A percentile compares a stretch with the other conserved stretches of the same genome.
Conservation (phyloP, 2,888 invertebrate species). For the Stenchaetothrips biformis region DNA sequence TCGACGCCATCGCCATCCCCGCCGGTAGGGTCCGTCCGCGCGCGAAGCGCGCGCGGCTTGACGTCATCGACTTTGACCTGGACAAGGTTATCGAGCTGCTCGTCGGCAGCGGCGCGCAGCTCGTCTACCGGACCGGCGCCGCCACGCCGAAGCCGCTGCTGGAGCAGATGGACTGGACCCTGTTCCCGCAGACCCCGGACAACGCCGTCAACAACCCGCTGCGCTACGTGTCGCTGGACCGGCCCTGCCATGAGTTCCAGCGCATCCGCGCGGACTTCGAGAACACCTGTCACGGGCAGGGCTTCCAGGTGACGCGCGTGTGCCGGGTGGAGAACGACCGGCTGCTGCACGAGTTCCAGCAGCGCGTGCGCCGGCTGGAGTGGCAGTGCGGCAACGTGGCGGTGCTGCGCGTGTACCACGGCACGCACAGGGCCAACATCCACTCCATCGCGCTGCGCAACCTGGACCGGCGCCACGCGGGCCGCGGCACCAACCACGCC, state of each 20-base stretch:
- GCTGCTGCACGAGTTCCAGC: neutral
- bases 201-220: neutral
- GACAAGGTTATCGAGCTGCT: neutral
- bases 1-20: neutral
- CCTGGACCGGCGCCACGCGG: neutral
- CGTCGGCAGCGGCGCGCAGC: neutral
- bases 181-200: neutral
- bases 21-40: neutral
- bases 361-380: neutral
- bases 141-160: neutral
- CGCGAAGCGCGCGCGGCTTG: neutral
- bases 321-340: neutral
- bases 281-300: neutral
- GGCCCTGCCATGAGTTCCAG: neutral
- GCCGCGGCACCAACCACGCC: neutral
- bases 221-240: neutral
- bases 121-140: neutral
- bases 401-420: neutral
- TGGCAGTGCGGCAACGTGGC: neutral
- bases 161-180: neutral
- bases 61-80: neutral
- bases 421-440: neutral
- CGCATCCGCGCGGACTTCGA: neutral
- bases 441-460: neutral
- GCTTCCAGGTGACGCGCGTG: neutral